Base-by-base conservation (phyloP, 2,888 invertebrate species). In the Brenthis daphne region DNA sequence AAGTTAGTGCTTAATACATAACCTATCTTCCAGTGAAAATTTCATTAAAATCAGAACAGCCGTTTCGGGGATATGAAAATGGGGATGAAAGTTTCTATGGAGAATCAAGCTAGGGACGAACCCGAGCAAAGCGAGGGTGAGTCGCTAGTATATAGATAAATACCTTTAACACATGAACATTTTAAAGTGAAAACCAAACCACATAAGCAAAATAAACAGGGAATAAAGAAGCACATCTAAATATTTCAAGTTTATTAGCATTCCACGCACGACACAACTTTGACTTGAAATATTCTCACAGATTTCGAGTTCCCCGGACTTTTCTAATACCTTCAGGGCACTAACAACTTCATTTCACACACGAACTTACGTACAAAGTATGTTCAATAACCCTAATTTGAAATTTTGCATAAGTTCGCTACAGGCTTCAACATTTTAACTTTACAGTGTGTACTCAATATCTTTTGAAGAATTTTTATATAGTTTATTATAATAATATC, bases 241-340 rank as follows among this genome's bases (percentile, higher is more conserved):
- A 56, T 69, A 65, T 72, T 68, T 68, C 56, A 55, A 24, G 16
- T 43, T 57, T 43, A 73, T 70, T 68, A 64, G 68, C 65, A 73
- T 71, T 64, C 71, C 63, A 48, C 60, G 43, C 68, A 54, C 55
- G 70, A 55, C 13, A n/a, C 50, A 64, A 70, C 54, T 65, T 50
- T 54, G 57, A 43, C 37, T 8, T 43, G 29, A 51, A 69, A 71
- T 68, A 71, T 67, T 67, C 65, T 57, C 37, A 50, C 69, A 71
- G 70, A 68, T 73, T 70, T 67, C 60, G 24, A 58, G 56, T 64
- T 65, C 67, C 24, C 54, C 61, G 57, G 60, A 71, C 70, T 72
- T 70, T 73, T 73, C 73, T 73, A 74, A 71, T 71, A 69, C 64
- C 73, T 70, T 65, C 57, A 54, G 70, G 67, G 37, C 65, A 64